A percentile compares a stretch with the other conserved stretches of the same genome.
These are phyloP conservation scores for Muraenolepis orangiensis DNA, from an alignment of 2,797 vertebrate species.

Conservation along the genomic window DNA sequence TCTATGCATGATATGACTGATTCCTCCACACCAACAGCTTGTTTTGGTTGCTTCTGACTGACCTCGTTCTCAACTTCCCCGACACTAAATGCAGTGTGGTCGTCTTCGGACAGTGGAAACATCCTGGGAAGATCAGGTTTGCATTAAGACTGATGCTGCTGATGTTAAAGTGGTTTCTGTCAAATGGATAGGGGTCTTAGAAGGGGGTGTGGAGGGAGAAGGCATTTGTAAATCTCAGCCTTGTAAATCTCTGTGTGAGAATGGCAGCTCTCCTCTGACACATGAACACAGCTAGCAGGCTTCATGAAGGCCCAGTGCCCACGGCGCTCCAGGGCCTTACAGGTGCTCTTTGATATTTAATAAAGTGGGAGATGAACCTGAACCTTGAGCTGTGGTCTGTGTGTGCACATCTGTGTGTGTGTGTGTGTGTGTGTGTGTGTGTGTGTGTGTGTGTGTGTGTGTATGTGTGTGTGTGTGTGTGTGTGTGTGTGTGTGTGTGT, in stretches of 20 bases:
- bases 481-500: background rate
- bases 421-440: background rate
- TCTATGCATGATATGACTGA: slow-evolving; percentile 26
- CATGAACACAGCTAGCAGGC: slow-evolving; percentile 13
- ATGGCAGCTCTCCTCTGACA: slow-evolving; percentile 27
- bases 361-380: background rate
- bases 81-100: slow-evolving; percentile 1
- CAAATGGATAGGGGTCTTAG: slow-evolving; percentile 21
- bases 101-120: slow-evolving; percentile 3
- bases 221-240: slow-evolving; percentile 14
- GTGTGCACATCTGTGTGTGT: background rate
- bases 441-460: background rate
- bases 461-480: background rate
- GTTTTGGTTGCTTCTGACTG: background rate
- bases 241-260: slow-evolving; percentile 41
- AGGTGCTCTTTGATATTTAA: slow-evolving; percentile 7
- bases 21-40: background rate
- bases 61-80: background rate
- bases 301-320: slow-evolving; percentile 13
- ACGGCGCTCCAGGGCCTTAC: slow-evolving; percentile 2
- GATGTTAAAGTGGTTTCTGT: slow-evolving; percentile 43
- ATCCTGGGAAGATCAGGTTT: slow-evolving; percentile 37
- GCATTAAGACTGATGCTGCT: slow-evolving; percentile 14
- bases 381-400: no score
- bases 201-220: background rate